These are phyloP conservation scores for Todiramphus saurophagus DNA, from an alignment of 2,113 vertebrate species.

Conservation along the genomic window DNA sequence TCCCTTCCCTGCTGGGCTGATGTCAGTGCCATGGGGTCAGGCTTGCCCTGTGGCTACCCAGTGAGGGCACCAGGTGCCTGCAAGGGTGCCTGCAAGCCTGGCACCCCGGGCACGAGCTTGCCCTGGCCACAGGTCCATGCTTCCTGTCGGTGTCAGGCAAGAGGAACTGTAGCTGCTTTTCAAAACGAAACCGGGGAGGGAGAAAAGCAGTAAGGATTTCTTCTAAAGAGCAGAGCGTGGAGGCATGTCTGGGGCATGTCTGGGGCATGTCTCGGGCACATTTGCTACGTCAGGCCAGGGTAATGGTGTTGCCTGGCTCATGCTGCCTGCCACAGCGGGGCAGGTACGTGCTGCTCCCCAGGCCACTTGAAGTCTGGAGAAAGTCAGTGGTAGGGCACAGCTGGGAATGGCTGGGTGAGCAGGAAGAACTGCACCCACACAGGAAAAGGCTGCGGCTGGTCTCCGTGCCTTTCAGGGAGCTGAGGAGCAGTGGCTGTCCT, in stretches of 20 bases:
- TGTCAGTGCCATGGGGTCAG: background rate
- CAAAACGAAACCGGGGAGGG: background rate
- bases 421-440: background rate
- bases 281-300: background rate
- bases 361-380: background rate
- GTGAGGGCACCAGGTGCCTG: rapidly evolving
- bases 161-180: background rate
- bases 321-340: background rate
- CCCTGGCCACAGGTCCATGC: background rate
- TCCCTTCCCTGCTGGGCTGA: background rate
- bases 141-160: rapidly evolving
- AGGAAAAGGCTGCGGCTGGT: background rate
- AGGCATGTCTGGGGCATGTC: background rate
- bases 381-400: background rate
- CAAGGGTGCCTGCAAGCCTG: background rate
- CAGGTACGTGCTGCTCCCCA: background rate
- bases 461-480: rapidly evolving
- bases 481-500: background rate
- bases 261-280: background rate
- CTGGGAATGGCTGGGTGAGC: background rate
- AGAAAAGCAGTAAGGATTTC: background rate
- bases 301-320: rapidly evolving
- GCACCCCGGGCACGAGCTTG: rapidly evolving
- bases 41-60: background rate
- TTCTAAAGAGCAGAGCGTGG: background rate